Base-by-base conservation (phyloP, 2,888 invertebrate genomes). In the Neoscelio sp. region DNA sequence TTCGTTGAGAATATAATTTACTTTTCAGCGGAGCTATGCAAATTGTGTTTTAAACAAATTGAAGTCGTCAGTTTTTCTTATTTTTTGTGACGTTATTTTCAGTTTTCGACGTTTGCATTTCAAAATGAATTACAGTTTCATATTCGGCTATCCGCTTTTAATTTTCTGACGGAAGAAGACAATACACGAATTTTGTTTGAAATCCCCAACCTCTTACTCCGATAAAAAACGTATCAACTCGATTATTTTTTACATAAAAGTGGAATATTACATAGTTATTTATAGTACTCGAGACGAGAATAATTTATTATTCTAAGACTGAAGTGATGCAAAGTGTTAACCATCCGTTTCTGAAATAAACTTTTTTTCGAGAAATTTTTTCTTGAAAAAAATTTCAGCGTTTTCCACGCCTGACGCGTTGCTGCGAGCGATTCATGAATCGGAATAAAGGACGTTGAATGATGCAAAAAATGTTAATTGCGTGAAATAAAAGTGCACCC, bases 221-320 rank as follows among this genome's bases (percentile, higher is more conserved):
- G n/a, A n/a, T 35, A 18, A 18, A 54, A 35, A 54, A 20, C 12
- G 18, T 20, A 35, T 35, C 52, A 35, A 54, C 20, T 54, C 35
- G 20, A 10, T 20, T 20, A 12, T 35, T 20, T 54, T 54, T 35
- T 35, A 18, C 15, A 18, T 1, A 18, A 35, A 54, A 54, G 52
- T 54, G 20, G 52, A 54, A 54, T 35, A 35, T 35, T 35, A 35
- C 6, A 35, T 54, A 35, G 20, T 35, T 54, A 54, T 54, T 54
- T 20, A 35, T 54, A 20, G 35, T 33, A 10, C 12, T 8, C 8
- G 8, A 6, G 7, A 33, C 33, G 20, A 8, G 12, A 12, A 20
- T 20, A 12, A 54, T 18, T 28, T 28, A 13, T 58, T 40, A 38
- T 40, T 42, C 26, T 10, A 40, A 28, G 26, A 20, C 17, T 26